Evolutionary conservation across 2,888 invertebrate genomes (phyloP).

Genomic region (Andrena haemorrhoa): DNA sequence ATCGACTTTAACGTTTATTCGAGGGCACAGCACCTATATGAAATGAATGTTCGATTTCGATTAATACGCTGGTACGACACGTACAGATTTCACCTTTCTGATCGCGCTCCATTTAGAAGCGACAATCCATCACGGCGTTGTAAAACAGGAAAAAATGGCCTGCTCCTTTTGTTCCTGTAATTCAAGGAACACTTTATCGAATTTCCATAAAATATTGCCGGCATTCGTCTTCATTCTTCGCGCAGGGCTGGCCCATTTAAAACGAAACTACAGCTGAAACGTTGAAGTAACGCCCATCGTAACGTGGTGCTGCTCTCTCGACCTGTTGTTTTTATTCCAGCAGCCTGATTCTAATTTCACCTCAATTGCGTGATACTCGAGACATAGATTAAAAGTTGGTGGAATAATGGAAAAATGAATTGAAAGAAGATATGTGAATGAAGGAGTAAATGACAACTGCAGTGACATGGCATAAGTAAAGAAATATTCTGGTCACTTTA

Average conservation of each 20-base stretch:
- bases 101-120: slow-evolving; percentile 27
- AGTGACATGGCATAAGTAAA: background rate
- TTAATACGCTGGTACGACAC: slow-evolving; percentile 38
- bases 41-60: slow-evolving; percentile 50
- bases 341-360: slow-evolving; percentile 30
- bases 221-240: slow-evolving; percentile 49
- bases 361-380: slow-evolving; percentile 24
- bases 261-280: slow-evolving; percentile 4
- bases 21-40: slow-evolving; percentile 16
- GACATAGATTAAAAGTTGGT: slow-evolving; percentile 24
- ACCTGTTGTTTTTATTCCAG: slow-evolving; percentile 30
- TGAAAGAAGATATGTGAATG: background rate
- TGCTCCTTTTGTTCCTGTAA: slow-evolving; percentile 41
- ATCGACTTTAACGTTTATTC: slow-evolving; percentile 28
- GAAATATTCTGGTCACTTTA: too few relatives aligned
- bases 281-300: slow-evolving; percentile 1
- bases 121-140: slow-evolving; percentile 34
- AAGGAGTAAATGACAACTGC: background rate
- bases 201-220: slow-evolving; percentile 48
- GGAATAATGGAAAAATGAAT: slow-evolving; percentile 6
- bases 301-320: slow-evolving; percentile 10
- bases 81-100: slow-evolving; percentile 37
- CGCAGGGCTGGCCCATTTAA: slow-evolving; percentile 9
- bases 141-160: slow-evolving; percentile 34
- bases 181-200: slow-evolving; percentile 50